Conservation (phyloP, 1,140 invertebrate species). For the Microvelia longipes region DNA sequence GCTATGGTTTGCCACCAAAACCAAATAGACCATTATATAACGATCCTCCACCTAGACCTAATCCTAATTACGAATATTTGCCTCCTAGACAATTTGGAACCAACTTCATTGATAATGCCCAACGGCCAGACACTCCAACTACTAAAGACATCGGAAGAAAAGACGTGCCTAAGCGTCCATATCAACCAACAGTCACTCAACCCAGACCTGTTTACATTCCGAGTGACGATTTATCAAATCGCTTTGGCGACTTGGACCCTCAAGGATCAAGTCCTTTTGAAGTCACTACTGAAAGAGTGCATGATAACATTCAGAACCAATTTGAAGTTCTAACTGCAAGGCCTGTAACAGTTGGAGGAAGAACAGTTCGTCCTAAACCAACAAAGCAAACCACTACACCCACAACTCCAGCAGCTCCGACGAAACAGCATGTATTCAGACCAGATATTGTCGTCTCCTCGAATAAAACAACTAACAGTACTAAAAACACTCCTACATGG, state of each 20-base stretch:
- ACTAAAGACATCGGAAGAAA: background rate
- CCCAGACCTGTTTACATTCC: background rate
- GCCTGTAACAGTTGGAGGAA: background rate
- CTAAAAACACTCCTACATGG: conserved; percentile 14
- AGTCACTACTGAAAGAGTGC: background rate
- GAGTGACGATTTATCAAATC: background rate
- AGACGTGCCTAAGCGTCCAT: background rate
- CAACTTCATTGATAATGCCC: background rate
- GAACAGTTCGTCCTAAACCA: background rate
- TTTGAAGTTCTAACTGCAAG: background rate
- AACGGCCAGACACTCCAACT: background rate
- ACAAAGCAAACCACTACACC: background rate
- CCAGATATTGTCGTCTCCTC: background rate
- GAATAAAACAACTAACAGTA: background rate
- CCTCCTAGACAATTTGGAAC: background rate
- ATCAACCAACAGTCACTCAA: background rate
- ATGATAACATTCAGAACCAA: background rate
- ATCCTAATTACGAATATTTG: background rate
- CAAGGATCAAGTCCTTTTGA: background rate
- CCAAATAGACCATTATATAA: background rate
- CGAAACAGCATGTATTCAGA: background rate
- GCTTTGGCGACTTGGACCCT: background rate
- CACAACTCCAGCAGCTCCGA: background rate
- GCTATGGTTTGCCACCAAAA: no score
- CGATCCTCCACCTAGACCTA: background rate